phyloP scores from a whole-genome alignment of 64 coral and sea anemone species.

The Astreopora myriophthalma region DNA sequence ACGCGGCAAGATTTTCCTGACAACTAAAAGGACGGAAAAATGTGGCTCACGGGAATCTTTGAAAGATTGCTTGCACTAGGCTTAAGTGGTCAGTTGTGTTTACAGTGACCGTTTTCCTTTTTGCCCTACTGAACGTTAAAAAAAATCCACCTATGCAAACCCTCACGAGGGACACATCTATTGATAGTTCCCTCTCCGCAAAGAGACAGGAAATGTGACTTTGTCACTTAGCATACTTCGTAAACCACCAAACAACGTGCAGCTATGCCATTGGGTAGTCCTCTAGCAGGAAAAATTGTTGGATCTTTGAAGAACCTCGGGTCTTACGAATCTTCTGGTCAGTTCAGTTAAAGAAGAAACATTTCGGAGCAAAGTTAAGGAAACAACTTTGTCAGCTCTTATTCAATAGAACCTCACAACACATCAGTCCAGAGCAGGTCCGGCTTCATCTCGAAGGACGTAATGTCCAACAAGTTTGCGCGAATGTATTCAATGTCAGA shows the following conservation, averaged over 20 bases:
- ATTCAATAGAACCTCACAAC: no score
- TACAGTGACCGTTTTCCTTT: no score
- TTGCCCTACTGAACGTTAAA: no score
- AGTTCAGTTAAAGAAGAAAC: neutral
- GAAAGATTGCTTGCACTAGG: no score
- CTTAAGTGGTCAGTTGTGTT: no score
- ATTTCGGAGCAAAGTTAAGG: neutral
- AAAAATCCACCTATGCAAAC: neutral
- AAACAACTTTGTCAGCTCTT: neutral
- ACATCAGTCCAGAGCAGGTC: no score
- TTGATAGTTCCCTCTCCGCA: neutral
- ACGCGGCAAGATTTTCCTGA: no score
- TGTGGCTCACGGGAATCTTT: no score
- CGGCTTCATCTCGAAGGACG: no score
- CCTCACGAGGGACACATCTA: neutral
- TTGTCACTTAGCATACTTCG: neutral
- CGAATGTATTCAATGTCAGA: no score
- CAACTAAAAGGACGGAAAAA: no score
- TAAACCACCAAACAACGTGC: slow-evolving; percentile 4
- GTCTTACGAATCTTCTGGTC: neutral
- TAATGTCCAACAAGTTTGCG: no score
- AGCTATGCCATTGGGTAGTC: neutral
- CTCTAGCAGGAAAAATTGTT: slow-evolving; percentile 1
- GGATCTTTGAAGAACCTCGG: neutral
- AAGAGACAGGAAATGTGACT: neutral